Percentiles rank a stretch among this genome's conserved stretches.
Conservation (phyloP, 2,113 vertebrate species). For the Scomber japonicus region DNA sequence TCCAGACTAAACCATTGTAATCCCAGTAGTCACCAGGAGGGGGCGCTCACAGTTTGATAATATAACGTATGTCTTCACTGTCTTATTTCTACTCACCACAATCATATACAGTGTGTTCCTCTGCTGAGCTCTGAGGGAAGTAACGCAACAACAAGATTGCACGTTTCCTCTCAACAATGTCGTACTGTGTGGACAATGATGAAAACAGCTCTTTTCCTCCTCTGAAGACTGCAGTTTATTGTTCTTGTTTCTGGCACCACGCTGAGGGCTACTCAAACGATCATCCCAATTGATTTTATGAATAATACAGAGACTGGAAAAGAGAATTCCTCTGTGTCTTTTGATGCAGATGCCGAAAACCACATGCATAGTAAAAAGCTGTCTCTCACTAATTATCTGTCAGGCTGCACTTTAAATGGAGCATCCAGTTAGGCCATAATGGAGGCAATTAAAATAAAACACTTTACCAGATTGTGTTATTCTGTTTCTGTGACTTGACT, state of each 20-base stretch:
- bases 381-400: neutral
- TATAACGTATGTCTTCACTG: neutral
- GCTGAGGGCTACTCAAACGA: slow-evolving; percentile 9
- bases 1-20: neutral
- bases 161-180: neutral
- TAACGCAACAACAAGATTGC: slow-evolving; percentile 29
- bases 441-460: slow-evolving; percentile 30
- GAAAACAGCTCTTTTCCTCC: neutral
- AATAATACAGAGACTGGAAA: slow-evolving; percentile 19
- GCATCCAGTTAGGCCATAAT: neutral
- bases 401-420: slow-evolving; percentile 2
- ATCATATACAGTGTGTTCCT: neutral
- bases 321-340: neutral
- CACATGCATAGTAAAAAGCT: neutral
- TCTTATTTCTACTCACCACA: neutral
- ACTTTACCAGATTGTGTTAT: slow-evolving; percentile 57
- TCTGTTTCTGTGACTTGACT: slow-evolving; percentile 42
- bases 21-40: slow-evolving; percentile 56
- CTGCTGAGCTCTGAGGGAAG: slow-evolving; percentile 26
- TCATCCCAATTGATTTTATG: slow-evolving; percentile 8
- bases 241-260: slow-evolving; percentile 24
- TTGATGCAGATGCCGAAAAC: neutral
- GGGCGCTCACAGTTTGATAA: slow-evolving; percentile 50
- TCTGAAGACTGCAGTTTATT: slow-evolving; percentile 8
- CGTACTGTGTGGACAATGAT: neutral